Evolutionary conservation across 2,113 vertebrate genomes (phyloP).

Genomic region (Clupea harengus): DNA sequence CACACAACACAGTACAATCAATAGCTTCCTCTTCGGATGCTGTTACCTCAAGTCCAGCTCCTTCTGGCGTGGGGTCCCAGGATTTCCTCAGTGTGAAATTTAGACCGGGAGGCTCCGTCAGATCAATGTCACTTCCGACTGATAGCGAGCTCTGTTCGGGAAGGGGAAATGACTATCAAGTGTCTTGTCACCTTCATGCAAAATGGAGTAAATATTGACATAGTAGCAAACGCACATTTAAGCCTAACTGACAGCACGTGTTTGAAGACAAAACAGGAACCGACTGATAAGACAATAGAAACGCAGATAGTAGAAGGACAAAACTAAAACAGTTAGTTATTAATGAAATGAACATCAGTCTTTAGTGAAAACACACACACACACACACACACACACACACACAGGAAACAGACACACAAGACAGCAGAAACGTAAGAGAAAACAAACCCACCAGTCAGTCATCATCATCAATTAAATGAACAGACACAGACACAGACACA

Average conservation of each 20-base stretch:
- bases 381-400: not conserved
- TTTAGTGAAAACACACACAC: not conserved
- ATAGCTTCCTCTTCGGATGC: not conserved
- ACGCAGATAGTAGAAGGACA: not conserved
- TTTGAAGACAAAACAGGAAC: not conserved
- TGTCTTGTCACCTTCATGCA: not conserved
- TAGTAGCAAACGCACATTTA: not conserved
- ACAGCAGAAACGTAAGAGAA: too few species aligned
- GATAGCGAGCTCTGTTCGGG: conserved; percentile 82
- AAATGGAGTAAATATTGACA: not conserved
- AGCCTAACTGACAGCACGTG: not conserved
- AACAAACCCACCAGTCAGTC: too few species aligned
- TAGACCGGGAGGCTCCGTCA: conserved; percentile 72
- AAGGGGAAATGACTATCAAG: not conserved
- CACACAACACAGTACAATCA: not conserved
- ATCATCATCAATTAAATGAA: too few species aligned
- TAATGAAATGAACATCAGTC: not conserved
- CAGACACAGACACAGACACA: not conserved
- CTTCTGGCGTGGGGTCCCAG: conserved; percentile 73
- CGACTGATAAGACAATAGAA: not conserved
- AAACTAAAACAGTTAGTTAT: not conserved
- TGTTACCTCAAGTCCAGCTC: conserved; percentile 76
- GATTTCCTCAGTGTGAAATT: conserved; percentile 71
- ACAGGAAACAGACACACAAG: too few species aligned
- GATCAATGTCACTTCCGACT: conserved; percentile 83